phyloP scores from a whole-genome alignment of 2,888 invertebrate genomes.

The Ormyrus labotus region DNA sequence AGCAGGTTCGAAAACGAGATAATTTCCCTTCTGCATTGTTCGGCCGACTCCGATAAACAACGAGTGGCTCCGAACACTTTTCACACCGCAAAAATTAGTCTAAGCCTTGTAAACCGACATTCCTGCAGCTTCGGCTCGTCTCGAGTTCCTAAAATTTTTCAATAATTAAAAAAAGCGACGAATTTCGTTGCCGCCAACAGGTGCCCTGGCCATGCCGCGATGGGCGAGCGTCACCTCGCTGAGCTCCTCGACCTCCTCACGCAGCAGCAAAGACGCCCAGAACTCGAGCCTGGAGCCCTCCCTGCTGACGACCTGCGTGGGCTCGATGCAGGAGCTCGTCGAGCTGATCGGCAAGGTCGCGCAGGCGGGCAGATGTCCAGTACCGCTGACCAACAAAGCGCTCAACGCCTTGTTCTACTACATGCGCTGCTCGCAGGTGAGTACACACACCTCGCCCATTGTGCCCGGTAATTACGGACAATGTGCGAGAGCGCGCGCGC shows the following conservation, averaged over 20 bases:
- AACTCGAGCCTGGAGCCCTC: constrained; percentile 79
- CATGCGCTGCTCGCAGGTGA: constrained; percentile 91
- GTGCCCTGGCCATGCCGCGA: constrained; percentile 88
- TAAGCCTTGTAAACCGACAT: too few species aligned
- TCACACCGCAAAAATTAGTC: too few species aligned
- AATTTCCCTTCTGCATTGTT: too few species aligned
- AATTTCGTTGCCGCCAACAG: constrained; percentile 72
- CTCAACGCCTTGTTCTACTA: constrained; percentile 91
- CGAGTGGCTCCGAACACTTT: too few species aligned
- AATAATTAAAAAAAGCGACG: background rate
- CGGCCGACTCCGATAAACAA: too few species aligned
- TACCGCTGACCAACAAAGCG: constrained; percentile 81
- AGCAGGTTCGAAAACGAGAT: too few species aligned
- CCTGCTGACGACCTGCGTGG: constrained; percentile 91
- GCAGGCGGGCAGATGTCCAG: constrained; percentile 77
- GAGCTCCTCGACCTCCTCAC: constrained; percentile 77
- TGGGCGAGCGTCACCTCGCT: constrained; percentile 87
- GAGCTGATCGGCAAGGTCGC: constrained; percentile 82
- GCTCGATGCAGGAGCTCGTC: constrained; percentile 86
- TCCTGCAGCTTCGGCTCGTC: too few species aligned
- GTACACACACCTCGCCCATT: background rate
- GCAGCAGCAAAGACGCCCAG: constrained; percentile 75
- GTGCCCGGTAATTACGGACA: too few species aligned
- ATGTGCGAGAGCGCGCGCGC: too few species aligned
- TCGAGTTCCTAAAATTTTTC: background rate